Evolutionary conservation across 1,140 invertebrate genomes (phyloP), one percentile per base, ranked within the genome.

Genomic region (Apis laboriosa): DNA sequence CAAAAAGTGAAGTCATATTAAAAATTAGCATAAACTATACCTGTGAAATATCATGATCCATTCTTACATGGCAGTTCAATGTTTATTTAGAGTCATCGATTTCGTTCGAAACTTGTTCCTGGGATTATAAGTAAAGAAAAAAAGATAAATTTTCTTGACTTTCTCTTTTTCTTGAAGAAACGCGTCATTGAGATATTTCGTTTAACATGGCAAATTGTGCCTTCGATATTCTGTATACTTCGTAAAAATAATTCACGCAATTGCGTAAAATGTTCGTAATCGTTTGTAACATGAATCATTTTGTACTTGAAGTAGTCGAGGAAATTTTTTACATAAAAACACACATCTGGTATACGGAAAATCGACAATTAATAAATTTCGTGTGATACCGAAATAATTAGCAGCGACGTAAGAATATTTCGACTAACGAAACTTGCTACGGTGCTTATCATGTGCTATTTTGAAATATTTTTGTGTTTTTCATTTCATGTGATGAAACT

Each of bases 131-230:
- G 68, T 78, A 74, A n/a, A 49, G 12, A 60, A 58, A 72, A 67
- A 83, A 55, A 43, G 60, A 74, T 19, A 9, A 71, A 68, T n/a
- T 43, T 28, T 83, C 64, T 73, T 72, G 49, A 64, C 64, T 58
- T 87, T 84, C 73, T 80, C 71, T 24, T 49, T 86, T 80, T 81
- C 77, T 80, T 58, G 28, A 75, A 79, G 74, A n/a, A 84, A 84
- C 53, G 19, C 78, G n/a, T 66, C 53, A 83, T 24, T 53, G 43
- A 24, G 49, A 28, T 66, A 81, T 84, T 76, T 53, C 67, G 76
- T 78, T 53, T 67, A 86, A 74, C n/a, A 76, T 86, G 72, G 75
- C 64, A 34, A 83, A 70, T 74, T 51, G 61, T 63, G 61, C 74
- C 64, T 82, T 82, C 49, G 64, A 63, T 73, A 24, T 56, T 64